phyloP scores from a whole-genome alignment of 2,113 vertebrate genomes.

The Pachycephala philippinensis region DNA sequence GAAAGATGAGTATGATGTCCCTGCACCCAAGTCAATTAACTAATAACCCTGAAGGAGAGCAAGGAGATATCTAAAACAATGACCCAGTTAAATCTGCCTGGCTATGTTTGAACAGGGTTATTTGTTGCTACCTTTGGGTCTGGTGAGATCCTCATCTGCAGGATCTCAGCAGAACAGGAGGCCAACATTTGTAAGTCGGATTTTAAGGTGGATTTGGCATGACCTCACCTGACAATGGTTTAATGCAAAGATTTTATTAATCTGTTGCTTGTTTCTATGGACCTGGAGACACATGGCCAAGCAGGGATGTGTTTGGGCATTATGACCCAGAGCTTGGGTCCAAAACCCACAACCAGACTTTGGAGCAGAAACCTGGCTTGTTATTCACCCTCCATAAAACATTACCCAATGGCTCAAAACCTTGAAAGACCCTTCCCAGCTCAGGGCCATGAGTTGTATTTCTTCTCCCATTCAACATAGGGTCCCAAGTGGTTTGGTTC shows the following conservation, averaged over 20 bases:
- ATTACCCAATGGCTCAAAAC: not conserved
- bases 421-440: not conserved
- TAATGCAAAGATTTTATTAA: not conserved
- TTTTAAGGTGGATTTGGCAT: not conserved
- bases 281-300: not conserved
- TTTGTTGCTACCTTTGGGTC: conserved; percentile 9
- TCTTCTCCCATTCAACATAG: accelerated
- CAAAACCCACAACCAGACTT: not conserved
- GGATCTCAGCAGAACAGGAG: not conserved
- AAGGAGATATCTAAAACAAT: conserved; percentile 23
- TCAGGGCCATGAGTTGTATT: not conserved
- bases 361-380: not conserved
- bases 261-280: not conserved
- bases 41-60: conserved; percentile 19
- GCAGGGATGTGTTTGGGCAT: not conserved
- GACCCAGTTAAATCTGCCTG: conserved; percentile 12
- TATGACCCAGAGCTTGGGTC: not conserved
- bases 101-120: not conserved
- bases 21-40: not conserved
- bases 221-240: not conserved
- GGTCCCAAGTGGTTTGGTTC: not conserved
- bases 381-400: not conserved
- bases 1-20: conserved; percentile 3
- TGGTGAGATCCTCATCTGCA: not conserved
- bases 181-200: not conserved